Evolutionary conservation across 2,888 invertebrate species (phyloP).

Genomic region (Poecilobothrus nobilitatus): DNA sequence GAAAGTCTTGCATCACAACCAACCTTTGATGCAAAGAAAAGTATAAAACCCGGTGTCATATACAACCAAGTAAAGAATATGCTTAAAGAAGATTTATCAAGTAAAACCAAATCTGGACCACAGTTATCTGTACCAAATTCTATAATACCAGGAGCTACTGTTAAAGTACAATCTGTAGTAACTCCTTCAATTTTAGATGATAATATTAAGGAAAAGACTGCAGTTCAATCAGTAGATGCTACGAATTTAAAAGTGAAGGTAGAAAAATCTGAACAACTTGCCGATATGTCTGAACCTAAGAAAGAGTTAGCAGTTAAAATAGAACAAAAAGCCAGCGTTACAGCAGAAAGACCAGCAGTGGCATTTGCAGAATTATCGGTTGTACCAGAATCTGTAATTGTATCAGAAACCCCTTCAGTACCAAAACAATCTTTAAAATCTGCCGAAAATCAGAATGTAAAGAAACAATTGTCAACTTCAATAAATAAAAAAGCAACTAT

Average conservation of each 20-base stretch:
- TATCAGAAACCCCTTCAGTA: background rate
- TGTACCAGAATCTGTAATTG: background rate
- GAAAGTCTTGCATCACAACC: background rate
- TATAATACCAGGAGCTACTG: background rate
- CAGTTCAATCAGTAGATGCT: background rate
- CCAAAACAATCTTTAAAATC: background rate
- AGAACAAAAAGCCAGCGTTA: no score
- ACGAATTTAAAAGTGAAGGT: no score
- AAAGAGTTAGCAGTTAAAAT: background rate
- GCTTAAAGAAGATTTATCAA: background rate
- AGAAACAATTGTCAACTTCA: no score
- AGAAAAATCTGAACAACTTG: background rate
- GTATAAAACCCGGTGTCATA: background rate
- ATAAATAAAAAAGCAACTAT: no score
- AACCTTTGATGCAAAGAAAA: background rate
- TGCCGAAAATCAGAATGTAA: background rate
- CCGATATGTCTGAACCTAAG: background rate
- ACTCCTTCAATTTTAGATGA: background rate
- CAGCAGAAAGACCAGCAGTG: background rate
- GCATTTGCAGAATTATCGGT: background rate
- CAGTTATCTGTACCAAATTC: background rate
- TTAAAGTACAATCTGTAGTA: background rate
- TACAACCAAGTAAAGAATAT: background rate
- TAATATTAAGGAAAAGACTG: background rate
- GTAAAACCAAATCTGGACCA: background rate